A percentile compares a stretch with the other conserved stretches of the same genome.
Evolutionary conservation across 1,140 invertebrate genomes (phyloP).

Genomic region (Megalopta genalis): DNA sequence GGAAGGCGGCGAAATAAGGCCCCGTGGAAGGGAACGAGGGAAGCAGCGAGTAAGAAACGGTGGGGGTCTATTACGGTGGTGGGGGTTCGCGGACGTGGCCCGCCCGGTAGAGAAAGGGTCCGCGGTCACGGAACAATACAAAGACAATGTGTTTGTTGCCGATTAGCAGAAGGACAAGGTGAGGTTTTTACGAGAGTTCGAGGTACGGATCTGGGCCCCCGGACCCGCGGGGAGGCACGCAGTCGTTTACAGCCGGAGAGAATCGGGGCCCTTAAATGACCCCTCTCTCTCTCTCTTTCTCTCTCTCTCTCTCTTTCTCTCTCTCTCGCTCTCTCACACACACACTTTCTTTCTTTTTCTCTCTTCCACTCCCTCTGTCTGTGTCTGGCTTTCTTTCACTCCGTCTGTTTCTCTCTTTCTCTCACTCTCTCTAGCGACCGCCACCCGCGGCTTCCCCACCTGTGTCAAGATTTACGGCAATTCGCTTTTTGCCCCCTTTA

Average conservation of each 20-base stretch:
- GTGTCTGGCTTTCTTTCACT: no score
- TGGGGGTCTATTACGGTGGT: background rate
- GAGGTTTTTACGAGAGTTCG: conserved; percentile 64
- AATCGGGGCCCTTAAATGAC: conserved; percentile 76
- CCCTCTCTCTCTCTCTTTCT: conserved; percentile 40
- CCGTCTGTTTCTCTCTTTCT: background rate
- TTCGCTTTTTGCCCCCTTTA: conserved; percentile 71
- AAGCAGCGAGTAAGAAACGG: conserved; percentile 21
- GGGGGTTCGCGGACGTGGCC: background rate
- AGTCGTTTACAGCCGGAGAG: conserved; percentile 77
- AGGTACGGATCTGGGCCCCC: conserved; percentile 13
- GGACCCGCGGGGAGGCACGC: conserved; percentile 54
- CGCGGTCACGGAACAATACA: conserved; percentile 54
- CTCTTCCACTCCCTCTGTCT: background rate
- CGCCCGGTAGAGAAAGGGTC: conserved; percentile 35
- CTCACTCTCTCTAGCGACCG: conserved; percentile 19
- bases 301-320: background rate
- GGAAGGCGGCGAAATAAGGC: conserved; percentile 11
- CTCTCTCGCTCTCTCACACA: conserved; percentile 10
- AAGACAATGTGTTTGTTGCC: conserved; percentile 67
- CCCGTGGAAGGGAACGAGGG: background rate
- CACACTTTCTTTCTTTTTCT: background rate
- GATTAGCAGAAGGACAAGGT: conserved; percentile 64
- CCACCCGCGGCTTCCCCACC: conserved; percentile 52
- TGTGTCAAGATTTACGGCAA: conserved; percentile 71